Base-by-base conservation (phyloP, 2,888 invertebrate genomes). In the Sympetrum striolatum region DNA sequence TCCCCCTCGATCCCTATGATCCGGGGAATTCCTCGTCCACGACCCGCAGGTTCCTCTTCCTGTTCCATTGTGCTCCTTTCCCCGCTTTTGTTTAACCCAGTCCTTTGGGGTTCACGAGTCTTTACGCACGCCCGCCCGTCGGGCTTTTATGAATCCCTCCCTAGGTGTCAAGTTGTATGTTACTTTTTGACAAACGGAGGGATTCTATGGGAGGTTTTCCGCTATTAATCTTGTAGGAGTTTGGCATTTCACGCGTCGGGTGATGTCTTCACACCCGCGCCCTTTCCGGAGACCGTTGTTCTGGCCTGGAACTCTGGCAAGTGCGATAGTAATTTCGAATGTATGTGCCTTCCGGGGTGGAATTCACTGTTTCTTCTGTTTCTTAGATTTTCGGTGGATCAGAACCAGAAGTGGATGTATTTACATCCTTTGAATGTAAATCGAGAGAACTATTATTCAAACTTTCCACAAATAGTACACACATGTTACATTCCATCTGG, bases 31-130 rank as follows among this genome's bases (percentile, higher is more conserved):
- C 64, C 14, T 12, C 73, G 31, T 31, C 22, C 37, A 58, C 37
- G 31, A 53, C 3, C 31, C 4, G 64, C 22, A 6, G 60, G 58
- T 60, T 39, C 82, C 48, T 10, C n/a, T 64, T 37, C 86, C 37
- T 22, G 60, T n/a, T 86, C 60, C 60, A 60, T 39, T 86, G 82
- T 82, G 86, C 37, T n/a, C 31, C 60, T 37, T 39, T 60, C 64
- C 18, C 86, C 39, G 37, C 86, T 64, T 82, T 86, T 86, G 64
- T 86, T 86, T 86, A 86, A 64, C 64, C 10, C 73, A 25, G 25
- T 35, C 58, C 53, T 35, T 82, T 8, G 48, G 58, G 31, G 22
- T 80, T 82, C 82, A 82, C 35, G 37, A 60, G 73, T 86, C 53
- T 31, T 35, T 22, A 53, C 10, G 25, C 25, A 25, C 31, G 35